Conservation (phyloP, 2,797 vertebrate genomes). For the Numenius phaeopus region DNA sequence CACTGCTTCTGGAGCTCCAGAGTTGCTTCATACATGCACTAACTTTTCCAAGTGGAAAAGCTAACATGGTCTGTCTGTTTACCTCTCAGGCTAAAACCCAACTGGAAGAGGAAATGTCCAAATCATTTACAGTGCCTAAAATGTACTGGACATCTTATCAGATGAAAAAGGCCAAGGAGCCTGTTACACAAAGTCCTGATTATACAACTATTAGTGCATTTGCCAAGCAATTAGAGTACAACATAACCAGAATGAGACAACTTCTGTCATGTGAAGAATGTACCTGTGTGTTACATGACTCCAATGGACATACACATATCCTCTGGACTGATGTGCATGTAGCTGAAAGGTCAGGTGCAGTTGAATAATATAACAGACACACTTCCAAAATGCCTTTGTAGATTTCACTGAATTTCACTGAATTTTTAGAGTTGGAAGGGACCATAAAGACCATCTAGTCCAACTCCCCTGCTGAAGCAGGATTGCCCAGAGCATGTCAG, state of each 20-base stretch:
- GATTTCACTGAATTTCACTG: too few relatives aligned
- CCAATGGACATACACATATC: neutral
- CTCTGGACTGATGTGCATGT: neutral
- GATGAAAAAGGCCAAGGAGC: neutral
- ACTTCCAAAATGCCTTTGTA: neutral
- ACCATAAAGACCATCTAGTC: too few relatives aligned
- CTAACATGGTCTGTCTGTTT: neutral
- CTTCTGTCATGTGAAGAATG: neutral
- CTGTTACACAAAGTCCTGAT: neutral
- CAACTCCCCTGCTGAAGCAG: too few relatives aligned
- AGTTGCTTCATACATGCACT: neutral
- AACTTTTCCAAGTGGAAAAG: neutral
- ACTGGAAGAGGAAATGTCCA: neutral
- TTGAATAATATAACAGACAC: neutral
- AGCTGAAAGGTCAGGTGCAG: neutral
- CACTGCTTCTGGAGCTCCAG: neutral
- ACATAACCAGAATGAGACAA: neutral
- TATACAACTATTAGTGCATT: neutral
- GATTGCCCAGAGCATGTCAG: too few relatives aligned
- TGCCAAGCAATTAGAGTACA: neutral
- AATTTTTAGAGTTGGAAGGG: too few relatives aligned
- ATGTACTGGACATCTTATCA: neutral
- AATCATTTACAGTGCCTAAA: neutral
- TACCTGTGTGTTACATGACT: neutral
- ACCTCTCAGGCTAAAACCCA: neutral